These are phyloP conservation scores for Hemithea aestivaria DNA, from an alignment of 2,888 invertebrate species.

Conservation along the genomic window DNA sequence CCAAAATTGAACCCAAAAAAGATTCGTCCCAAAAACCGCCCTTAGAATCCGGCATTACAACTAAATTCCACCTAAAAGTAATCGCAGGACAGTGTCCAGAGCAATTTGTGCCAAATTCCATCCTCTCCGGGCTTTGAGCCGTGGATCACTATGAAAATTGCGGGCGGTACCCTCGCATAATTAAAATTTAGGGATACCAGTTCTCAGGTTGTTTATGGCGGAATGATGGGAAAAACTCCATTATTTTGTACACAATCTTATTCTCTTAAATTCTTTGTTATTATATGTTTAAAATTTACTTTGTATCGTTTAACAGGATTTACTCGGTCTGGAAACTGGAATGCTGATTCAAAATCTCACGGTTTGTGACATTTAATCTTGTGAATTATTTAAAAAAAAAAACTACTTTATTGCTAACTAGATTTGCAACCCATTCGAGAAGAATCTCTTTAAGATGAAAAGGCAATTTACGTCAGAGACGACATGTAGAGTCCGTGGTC, in stretches of 20 bases:
- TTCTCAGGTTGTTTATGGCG: constrained; percentile 10
- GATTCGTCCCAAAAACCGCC: constrained; percentile 1
- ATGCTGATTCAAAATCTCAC: too few species aligned
- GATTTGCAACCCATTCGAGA: too few species aligned
- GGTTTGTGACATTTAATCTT: too few species aligned
- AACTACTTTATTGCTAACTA: too few species aligned
- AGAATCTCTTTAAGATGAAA: too few species aligned
- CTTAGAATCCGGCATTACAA: neutral
- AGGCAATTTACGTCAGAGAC: too few species aligned
- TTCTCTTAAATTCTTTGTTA: too few species aligned
- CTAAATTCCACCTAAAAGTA: neutral
- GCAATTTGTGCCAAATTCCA: constrained; percentile 11
- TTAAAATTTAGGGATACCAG: constrained; percentile 16
- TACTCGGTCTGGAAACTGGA: too few species aligned
- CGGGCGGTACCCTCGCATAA: constrained; percentile 12
- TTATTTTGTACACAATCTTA: constrained; percentile 10
- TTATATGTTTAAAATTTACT: too few species aligned
- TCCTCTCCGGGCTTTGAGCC: constrained; percentile 6
- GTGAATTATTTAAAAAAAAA: too few species aligned
- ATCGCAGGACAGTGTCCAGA: constrained; percentile 1
- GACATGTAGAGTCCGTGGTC: too few species aligned
- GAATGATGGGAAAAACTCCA: constrained; percentile 10
- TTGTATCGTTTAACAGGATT: too few species aligned
- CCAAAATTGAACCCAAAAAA: neutral
- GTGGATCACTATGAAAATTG: constrained; percentile 15